Evolutionary conservation across 2,797 vertebrate species (phyloP).

Genomic region (Amblyraja radiata): DNA sequence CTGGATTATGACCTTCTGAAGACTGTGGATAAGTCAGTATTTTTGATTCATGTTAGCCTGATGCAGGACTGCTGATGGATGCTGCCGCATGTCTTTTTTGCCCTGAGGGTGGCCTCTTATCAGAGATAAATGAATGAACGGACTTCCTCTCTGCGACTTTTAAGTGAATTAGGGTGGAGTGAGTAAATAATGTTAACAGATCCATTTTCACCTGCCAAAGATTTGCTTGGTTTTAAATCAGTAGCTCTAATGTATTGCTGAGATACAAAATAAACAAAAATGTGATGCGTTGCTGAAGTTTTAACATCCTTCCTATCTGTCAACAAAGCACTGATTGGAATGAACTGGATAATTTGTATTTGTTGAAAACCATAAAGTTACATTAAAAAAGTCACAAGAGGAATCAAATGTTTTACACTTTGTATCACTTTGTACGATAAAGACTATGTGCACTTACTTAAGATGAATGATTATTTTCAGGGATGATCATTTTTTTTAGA

Average conservation of each 20-base stretch:
- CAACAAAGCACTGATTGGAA: constrained; percentile 14
- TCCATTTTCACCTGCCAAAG: neutral
- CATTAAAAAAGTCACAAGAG: neutral
- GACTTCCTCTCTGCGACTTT: neutral
- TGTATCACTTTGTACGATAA: no score
- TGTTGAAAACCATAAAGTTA: neutral
- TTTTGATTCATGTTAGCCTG: neutral
- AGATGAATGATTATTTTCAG: constrained; percentile 13
- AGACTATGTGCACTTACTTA: neutral
- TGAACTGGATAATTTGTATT: neutral
- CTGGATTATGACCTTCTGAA: neutral
- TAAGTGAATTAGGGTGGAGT: neutral
- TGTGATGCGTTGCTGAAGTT: neutral
- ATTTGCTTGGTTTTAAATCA: neutral
- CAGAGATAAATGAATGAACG: neutral
- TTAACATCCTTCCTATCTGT: neutral
- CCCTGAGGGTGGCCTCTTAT: neutral
- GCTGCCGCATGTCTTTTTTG: neutral
- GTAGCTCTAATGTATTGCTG: neutral
- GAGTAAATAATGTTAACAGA: neutral
- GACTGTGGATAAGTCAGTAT: neutral
- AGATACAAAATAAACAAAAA: neutral
- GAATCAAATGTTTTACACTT: neutral
- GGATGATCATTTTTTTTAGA: neutral
- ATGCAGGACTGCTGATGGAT: neutral